Base-by-base conservation (phyloP, 2,888 invertebrate genomes). In the Eumerus sabulonum region DNA sequence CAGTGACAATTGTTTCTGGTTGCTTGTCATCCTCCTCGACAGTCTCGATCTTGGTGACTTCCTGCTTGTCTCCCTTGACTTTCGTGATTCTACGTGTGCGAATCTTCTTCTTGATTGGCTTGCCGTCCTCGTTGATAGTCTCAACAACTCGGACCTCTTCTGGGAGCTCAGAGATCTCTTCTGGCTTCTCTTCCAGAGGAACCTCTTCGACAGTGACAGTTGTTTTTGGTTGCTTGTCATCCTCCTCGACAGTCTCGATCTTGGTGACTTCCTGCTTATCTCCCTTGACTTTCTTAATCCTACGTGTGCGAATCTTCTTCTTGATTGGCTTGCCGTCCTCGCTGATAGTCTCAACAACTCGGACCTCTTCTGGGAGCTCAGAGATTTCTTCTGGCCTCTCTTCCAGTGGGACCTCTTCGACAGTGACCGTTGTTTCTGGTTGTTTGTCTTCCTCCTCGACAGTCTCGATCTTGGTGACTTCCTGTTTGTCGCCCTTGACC, bases 31-130 rank as follows among this genome's bases (percentile, higher is more conserved):
- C 72, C 35, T 73, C 66, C 40, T 73, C 72, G 13, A 73, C 59
- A 4, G 72, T 73, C 13, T 73, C 59, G 11, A 73, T 73, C 36
- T 59, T 73, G 17, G 72, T 73, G 47, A 73, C 66, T 54, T 73
- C 72, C 47, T 73, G 66, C 35, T 66, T 73, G 53, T 59, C 72
- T 1, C 72, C 72, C 64, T 64, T 72, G 17, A 72, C 36, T 47
- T 59, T 63, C 16, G 57, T 72, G 27, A 72, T 64, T 12, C n/a
- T 12, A 4, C 63, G 63, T n/a, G 72, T 72, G 4, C 72, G 72
- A 9, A 63, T 63, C 45, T 36, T 63, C 13, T 63, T 63, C 45
- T 63, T 63, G 9, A 16, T 53, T 0, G 63, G 63, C 5, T 63
- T 63, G 14, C 63, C 63, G n/a, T 63, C 63, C 17, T 63, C 53